Base-by-base conservation (phyloP, 2,797 vertebrate species). In the Poecile montanus region DNA sequence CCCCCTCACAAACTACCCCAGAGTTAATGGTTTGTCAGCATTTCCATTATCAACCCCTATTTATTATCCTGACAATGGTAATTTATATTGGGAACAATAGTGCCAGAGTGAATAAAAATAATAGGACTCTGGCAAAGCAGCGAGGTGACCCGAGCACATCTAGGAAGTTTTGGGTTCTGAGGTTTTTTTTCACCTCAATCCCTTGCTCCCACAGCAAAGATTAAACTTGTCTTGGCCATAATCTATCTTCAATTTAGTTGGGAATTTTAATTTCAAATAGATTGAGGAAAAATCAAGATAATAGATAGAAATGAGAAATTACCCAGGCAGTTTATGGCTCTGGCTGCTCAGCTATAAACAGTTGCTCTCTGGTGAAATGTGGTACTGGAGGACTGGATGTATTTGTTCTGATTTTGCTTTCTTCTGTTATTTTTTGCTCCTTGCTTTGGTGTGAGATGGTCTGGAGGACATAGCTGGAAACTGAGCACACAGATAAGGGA, bases 81-180 rank as follows among this genome's bases (percentile, higher is more conserved):
- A 95, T 95, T 97, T 97, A 88, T 97, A 96, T 96, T 93, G 84
- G 93, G 96, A 97, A 97, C 96, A 97, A 97, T 97, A 93, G 95
- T 88, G 96, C 96, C 65, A 1, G 87, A 93, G 88, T 89, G 96
- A 95, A 96, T 95, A 96, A 96, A 97, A 97, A 95, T 96, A 96
- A 96, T 88, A 95, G 78, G 84, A 79, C 62, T 92, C 88, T 30
- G 57, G 91, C 68, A 81, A 91, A 91, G 66, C 88, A 93, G 61
- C 0, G 83, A 91, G 95, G 96, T 96, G 92, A 96, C 96, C 95
- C 6, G 58, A 89, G 96, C 80, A 85, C 65, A 61, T 78, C 11
- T 38, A 54, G 40, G 83, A 96, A 95, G 74, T 96, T 95, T 85
- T 51, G 60, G 72, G 19, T 95, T 90, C 88, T 0, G 6, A 72